Conservation (phyloP, 2,797 vertebrate genomes). For the Florisuga fusca region DNA sequence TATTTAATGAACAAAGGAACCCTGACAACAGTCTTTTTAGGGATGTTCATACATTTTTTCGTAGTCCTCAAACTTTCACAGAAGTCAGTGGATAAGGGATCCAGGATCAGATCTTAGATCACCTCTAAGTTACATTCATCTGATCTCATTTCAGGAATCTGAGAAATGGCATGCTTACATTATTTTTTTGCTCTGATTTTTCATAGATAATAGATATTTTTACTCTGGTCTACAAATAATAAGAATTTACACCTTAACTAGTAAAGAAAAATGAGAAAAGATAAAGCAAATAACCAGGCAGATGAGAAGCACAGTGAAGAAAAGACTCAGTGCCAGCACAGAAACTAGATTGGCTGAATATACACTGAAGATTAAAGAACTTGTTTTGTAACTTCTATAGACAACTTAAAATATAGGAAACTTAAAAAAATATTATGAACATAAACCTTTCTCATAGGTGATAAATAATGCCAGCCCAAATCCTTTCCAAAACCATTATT, state of each 20-base stretch:
- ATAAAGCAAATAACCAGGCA: neutral
- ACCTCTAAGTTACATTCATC: neutral
- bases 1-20: neutral
- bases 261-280: neutral
- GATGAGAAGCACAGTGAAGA: neutral
- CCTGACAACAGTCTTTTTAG: neutral
- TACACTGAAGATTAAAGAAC: neutral
- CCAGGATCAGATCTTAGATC: neutral
- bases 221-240: neutral
- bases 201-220: neutral
- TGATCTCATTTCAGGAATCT: neutral
- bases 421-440: neutral
- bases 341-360: neutral
- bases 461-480: constrained; percentile 1
- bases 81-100: neutral
- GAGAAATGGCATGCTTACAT: accelerated
- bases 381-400: neutral
- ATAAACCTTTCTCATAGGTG: neutral
- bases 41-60: neutral
- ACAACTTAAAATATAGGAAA: neutral
- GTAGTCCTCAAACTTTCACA: neutral
- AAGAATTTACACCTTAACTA: neutral
- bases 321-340: neutral
- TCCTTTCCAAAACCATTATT: constrained; percentile 24
- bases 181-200: neutral